Evolutionary conservation across 2,113 vertebrate genomes (phyloP), one percentile per base, ranked within the genome.

Genomic region (Malurus cyaneus): DNA sequence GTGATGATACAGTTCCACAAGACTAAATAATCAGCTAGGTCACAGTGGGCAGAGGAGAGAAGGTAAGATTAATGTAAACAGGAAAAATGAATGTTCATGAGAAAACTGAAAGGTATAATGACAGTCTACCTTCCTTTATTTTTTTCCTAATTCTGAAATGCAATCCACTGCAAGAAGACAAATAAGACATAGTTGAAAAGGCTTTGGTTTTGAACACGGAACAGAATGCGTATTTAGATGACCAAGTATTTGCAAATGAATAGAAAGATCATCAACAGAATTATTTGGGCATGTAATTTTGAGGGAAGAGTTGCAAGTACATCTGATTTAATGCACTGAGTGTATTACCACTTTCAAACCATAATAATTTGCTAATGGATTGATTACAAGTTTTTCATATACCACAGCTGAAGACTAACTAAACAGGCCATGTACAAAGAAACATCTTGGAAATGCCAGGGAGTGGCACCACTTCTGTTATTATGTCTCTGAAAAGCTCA

Each of bases 351-450:
- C 67, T 82, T 89, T 85, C 92, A 96, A 71, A 92, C 62, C 19
- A 47, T 42, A 94, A 95, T 86, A 47, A 64, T 52, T 77, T 90
- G 88, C 85, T 96, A 96, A 94, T 92, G 64, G 85, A 93, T 69
- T 88, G 83, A 91, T 81, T 88, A 89, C 57, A 91, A 94, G 74
- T 72, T 88, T 78, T 77, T 67, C 56, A 44, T 59, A 49, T 13
- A 88, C 36, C 57, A 88, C 53, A 86, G 91, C 69, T 82, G 74
- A 93, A 72, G 64, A 70, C 87, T 62, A 93, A 87, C 36, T 88
- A 72, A 92, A 89, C 60, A 79, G 2, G 34, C 66, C 7, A 21
- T 2, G 26, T 26, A 88, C 76, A 94, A 90, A 86, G 50, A 70
- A 91, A 46, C n/a, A 66, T 84, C 80, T 83, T 86, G 59, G 67